Percentiles rank a stretch among this genome's conserved stretches.
Conservation (phyloP, 2,113 vertebrate genomes). For the Burhinus bistriatus region DNA sequence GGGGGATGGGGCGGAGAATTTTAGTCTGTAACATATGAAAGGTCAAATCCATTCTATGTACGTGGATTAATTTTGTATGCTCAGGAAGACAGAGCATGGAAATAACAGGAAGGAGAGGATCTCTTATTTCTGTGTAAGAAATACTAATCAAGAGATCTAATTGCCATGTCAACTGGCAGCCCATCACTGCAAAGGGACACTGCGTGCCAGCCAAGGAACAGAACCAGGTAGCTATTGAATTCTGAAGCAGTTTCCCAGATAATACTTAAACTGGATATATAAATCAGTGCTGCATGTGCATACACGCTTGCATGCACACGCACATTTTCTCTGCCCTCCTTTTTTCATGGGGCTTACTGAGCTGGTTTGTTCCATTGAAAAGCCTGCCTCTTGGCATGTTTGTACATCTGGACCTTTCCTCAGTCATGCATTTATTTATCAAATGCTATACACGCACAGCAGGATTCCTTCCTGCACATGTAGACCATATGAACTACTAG, state of each 20-base stretch:
- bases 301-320: not conserved
- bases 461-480: not conserved
- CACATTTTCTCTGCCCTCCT: not conserved
- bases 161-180: not conserved
- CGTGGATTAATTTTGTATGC: not conserved
- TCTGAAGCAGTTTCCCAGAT: not conserved
- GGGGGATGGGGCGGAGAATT: not conserved
- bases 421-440: not conserved
- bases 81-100: not conserved
- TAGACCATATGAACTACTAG: not conserved
- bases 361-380: not conserved
- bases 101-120: not conserved
- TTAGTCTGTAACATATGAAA: not conserved
- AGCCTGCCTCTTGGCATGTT: not conserved
- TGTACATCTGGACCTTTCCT: conserved; percentile 7
- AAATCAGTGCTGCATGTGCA: not conserved
- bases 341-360: not conserved
- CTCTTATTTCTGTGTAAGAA: not conserved
- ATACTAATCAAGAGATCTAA: not conserved
- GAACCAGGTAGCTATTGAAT: not conserved
- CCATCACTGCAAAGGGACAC: not conserved
- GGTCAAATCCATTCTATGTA: not conserved
- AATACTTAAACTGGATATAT: not conserved
- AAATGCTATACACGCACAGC: not conserved
- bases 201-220: not conserved